Percentiles rank a stretch among this genome's conserved stretches.
Conservation (phyloP, 2,797 vertebrate genomes). For the Acipenser oxyrinchus region DNA sequence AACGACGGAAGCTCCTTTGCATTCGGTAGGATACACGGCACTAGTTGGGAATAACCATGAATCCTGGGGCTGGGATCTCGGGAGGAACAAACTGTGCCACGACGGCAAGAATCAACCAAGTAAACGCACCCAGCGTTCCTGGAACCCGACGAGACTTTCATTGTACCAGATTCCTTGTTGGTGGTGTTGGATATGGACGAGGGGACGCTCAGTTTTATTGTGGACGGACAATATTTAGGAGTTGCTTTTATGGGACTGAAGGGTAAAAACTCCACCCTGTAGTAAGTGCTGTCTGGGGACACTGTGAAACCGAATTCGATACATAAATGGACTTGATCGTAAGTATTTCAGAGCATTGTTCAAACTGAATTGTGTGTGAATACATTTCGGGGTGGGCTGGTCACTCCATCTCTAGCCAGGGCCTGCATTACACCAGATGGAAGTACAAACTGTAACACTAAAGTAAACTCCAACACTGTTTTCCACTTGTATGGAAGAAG, state of each 20-base stretch:
- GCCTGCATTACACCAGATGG: too few relatives aligned
- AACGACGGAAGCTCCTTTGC: slow-evolving; percentile 78
- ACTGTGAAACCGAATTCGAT: slow-evolving; percentile 97
- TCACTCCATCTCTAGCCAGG: too few relatives aligned
- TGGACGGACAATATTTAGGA: slow-evolving; percentile 94
- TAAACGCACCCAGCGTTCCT: slow-evolving; percentile 85
- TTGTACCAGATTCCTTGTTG: slow-evolving; percentile 91
- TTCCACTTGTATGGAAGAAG: too few relatives aligned
- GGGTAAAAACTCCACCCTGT: slow-evolving; percentile 94
- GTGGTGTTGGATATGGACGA: slow-evolving; percentile 98
- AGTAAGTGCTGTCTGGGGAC: slow-evolving; percentile 97
- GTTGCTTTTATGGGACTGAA: slow-evolving; percentile 93
- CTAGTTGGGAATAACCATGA: slow-evolving; percentile 88
- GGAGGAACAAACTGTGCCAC: slow-evolving; percentile 90
- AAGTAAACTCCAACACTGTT: too few relatives aligned
- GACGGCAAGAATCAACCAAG: slow-evolving; percentile 92
- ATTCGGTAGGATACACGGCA: slow-evolving; percentile 92
- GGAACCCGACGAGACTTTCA: slow-evolving; percentile 88
- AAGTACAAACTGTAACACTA: too few relatives aligned
- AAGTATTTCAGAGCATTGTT: slow-evolving; percentile 57
- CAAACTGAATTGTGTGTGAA: background rate
- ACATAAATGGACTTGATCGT: slow-evolving; percentile 98
- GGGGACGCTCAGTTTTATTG: slow-evolving; percentile 88
- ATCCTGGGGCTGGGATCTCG: slow-evolving; percentile 98
- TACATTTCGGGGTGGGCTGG: too few relatives aligned